A percentile compares a stretch with the other conserved stretches of the same genome.
These are phyloP conservation scores for Sorex araneus DNA, from an alignment of 2,113 vertebrate genomes.

Conservation along the genomic window DNA sequence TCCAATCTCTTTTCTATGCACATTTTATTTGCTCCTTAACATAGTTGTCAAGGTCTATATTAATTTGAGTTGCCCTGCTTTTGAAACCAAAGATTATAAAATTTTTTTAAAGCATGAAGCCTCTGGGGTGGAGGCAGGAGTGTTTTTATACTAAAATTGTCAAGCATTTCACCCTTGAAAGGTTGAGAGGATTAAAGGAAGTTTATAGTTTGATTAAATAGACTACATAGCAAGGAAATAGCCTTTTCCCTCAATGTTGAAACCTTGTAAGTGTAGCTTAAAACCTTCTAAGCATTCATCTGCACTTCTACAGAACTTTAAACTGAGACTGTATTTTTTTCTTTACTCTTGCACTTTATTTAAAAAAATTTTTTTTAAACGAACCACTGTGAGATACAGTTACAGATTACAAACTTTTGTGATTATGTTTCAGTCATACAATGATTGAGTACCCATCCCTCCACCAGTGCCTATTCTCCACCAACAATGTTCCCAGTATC, in stretches of 20 bases:
- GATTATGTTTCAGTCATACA: too few species aligned
- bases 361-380: too few species aligned
- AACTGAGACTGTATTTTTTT: neutral
- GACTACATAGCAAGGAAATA: slow-evolving; percentile 13
- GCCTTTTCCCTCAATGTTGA: slow-evolving; percentile 42
- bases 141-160: slow-evolving; percentile 40
- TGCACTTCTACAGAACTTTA: neutral
- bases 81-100: slow-evolving; percentile 35
- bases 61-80: slow-evolving; percentile 50
- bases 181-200: slow-evolving; percentile 18
- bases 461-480: too few species aligned
- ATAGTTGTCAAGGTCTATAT: slow-evolving; percentile 10
- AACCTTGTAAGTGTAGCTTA: slow-evolving; percentile 39
- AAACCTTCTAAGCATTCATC: neutral
- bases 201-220: slow-evolving; percentile 16
- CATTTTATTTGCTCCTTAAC: slow-evolving; percentile 30
- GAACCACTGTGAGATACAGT: too few species aligned
- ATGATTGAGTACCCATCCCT: too few species aligned
- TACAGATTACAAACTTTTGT: too few species aligned
- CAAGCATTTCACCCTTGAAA: slow-evolving; percentile 41
- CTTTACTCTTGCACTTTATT: too few species aligned
- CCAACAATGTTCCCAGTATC: too few species aligned
- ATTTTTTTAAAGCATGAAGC: slow-evolving; percentile 40
- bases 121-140: neutral
- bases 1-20: neutral